Conservation (phyloP, 1,140 invertebrate species). For the Cydia splendana region DNA sequence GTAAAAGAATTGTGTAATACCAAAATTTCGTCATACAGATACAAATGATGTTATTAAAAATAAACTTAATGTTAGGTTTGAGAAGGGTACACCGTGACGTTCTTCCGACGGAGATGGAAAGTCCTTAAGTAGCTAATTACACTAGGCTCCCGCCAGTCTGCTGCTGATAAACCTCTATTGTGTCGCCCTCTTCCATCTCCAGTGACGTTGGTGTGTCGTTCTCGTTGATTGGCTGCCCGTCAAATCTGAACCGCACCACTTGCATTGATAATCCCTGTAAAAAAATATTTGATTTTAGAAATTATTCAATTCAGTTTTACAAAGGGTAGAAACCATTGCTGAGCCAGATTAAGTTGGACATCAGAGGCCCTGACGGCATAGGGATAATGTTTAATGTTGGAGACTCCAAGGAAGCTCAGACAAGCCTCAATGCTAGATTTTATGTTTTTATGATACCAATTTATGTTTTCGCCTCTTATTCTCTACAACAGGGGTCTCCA, state of each 20-base stretch:
- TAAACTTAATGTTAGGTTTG: conserved; percentile 76
- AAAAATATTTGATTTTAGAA: conserved; percentile 36
- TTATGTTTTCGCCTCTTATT: no score
- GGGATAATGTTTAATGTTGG: no score
- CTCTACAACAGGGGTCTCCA: no score
- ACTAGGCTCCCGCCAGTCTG: conserved; percentile 88
- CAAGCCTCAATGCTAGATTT: no score
- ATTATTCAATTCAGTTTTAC: background rate
- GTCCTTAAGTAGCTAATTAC: conserved; percentile 69
- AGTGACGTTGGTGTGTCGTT: conserved; percentile 93
- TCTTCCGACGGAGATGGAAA: conserved; percentile 63
- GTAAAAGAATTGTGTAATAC: conserved; percentile 44
- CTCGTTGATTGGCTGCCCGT: conserved; percentile 96
- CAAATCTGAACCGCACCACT: conserved; percentile 95
- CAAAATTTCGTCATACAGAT: conserved; percentile 51
- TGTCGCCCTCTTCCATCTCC: conserved; percentile 97
- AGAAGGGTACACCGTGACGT: conserved; percentile 65
- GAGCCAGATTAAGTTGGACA: no score
- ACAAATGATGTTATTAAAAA: conserved; percentile 66
- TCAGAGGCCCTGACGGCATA: no score
- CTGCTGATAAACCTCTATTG: conserved; percentile 97
- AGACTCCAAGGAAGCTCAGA: no score
- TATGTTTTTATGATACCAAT: no score
- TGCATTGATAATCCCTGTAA: conserved; percentile 90
- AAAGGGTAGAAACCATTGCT: background rate